These are phyloP conservation scores for Hermatobates lingyangjiaoensis DNA, from an alignment of 1,140 invertebrate species.

Conservation along the genomic window DNA sequence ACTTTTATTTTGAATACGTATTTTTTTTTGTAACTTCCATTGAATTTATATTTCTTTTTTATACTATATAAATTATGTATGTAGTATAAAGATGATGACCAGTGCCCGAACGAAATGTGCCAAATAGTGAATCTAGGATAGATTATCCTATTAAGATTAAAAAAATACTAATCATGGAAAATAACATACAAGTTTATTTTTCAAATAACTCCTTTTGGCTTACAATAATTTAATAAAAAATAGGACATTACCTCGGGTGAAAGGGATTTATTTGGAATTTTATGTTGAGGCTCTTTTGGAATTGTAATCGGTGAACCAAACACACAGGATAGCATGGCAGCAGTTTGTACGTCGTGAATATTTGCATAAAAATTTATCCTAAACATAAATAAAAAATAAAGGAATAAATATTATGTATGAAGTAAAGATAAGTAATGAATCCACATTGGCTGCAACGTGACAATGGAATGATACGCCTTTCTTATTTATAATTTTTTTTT, in stretches of 20 bases:
- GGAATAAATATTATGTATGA: too few species aligned
- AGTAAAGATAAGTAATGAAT: too few species aligned
- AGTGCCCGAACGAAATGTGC: too few species aligned
- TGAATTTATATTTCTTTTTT: too few species aligned
- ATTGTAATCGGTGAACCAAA: conserved; percentile 39
- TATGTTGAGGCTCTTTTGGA: conserved; percentile 20
- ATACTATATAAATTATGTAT: too few species aligned
- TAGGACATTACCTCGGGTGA: conserved; percentile 30
- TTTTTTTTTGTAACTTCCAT: too few species aligned
- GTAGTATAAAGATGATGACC: too few species aligned
- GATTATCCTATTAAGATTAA: neutral
- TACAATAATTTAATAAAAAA: conserved; percentile 1
- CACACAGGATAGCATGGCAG: conserved; percentile 76
- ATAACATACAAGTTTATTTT: neutral
- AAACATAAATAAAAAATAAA: too few species aligned
- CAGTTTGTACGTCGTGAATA: conserved; percentile 75
- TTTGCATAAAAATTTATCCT: conserved; percentile 60
- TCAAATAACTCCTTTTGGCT: neutral
- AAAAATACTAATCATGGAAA: neutral
- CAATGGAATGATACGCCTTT: too few species aligned
- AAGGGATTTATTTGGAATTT: conserved; percentile 26
- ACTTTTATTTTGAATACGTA: too few species aligned
- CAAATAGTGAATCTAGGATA: neutral
- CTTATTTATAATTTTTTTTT: too few species aligned
- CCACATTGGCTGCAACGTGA: too few species aligned